These are phyloP conservation scores for Pachydiplax longipennis DNA, from an alignment of 2,888 invertebrate genomes.

Conservation along the genomic window DNA sequence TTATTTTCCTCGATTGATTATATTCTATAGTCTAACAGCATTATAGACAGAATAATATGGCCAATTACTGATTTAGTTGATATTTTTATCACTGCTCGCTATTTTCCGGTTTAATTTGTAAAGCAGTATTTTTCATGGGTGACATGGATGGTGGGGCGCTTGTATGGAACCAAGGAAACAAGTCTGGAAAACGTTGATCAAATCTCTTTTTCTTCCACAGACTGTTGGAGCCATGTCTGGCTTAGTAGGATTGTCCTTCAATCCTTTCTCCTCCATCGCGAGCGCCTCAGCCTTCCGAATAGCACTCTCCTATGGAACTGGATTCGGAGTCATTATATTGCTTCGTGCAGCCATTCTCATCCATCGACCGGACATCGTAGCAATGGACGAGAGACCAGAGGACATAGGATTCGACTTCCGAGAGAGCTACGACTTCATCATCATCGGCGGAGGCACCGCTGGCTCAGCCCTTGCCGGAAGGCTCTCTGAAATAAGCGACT, in stretches of 20 bases:
- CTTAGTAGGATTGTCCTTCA: not conserved
- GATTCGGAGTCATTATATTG: conserved; percentile 69
- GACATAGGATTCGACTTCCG: conserved; percentile 59
- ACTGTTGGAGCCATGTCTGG: not conserved
- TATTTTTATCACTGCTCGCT: too few relatives aligned
- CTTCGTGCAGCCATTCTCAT: conserved; percentile 70
- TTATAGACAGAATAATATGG: too few relatives aligned
- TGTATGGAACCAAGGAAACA: too few relatives aligned
- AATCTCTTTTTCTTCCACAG: too few relatives aligned
- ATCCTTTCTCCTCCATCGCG: not conserved
- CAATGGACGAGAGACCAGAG: conserved; percentile 64
- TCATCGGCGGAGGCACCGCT: conserved; percentile 72
- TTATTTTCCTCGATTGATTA: too few relatives aligned
- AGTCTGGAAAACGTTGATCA: too few relatives aligned
- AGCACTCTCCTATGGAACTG: conserved; percentile 70
- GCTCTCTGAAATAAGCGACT: conserved; percentile 74
- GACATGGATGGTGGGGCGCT: too few relatives aligned
- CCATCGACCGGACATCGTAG: conserved; percentile 76
- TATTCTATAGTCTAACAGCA: too few relatives aligned
- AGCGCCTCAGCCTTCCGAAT: conserved; percentile 69
- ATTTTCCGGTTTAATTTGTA: too few relatives aligned
- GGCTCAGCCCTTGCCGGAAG: conserved; percentile 79
- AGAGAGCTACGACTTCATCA: conserved; percentile 77
- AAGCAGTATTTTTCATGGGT: too few relatives aligned
- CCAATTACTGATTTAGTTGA: too few relatives aligned